These are phyloP conservation scores for Drosophila neocordata DNA, from an alignment of 1,140 invertebrate genomes.

Conservation along the genomic window DNA sequence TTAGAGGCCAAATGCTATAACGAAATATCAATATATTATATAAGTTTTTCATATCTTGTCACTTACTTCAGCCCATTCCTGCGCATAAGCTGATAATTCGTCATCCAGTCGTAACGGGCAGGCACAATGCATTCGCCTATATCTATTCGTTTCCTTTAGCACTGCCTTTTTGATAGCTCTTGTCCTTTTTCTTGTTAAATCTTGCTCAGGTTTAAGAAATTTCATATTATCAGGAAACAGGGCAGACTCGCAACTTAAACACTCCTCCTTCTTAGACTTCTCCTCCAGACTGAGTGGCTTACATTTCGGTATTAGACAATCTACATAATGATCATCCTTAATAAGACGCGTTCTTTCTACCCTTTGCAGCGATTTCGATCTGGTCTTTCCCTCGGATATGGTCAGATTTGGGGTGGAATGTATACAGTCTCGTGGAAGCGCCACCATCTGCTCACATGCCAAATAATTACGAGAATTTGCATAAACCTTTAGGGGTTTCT, in stretches of 20 bases:
- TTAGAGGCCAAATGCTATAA: constrained; percentile 4
- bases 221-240: background rate
- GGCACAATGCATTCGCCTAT: constrained; percentile 36
- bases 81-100: constrained; percentile 20
- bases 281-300: background rate
- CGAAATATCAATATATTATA: background rate
- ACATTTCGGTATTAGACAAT: constrained; percentile 12
- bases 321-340: background rate
- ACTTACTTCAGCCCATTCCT: constrained; percentile 35
- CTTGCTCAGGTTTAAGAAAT: background rate
- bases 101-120: constrained; percentile 27
- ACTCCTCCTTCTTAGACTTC: background rate
- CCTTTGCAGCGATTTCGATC: background rate
- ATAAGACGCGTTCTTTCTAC: background rate
- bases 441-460: constrained; percentile 10
- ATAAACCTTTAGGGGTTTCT: background rate
- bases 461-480: constrained; percentile 14
- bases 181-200: background rate
- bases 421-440: background rate
- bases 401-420: background rate
- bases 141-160: constrained; percentile 36
- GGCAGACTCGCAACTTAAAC: background rate
- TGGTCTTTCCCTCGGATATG: background rate
- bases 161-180: constrained; percentile 5
- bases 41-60: background rate